These are phyloP conservation scores for Drosophila macrospina DNA, from an alignment of 2,888 invertebrate species.

Conservation along the genomic window DNA sequence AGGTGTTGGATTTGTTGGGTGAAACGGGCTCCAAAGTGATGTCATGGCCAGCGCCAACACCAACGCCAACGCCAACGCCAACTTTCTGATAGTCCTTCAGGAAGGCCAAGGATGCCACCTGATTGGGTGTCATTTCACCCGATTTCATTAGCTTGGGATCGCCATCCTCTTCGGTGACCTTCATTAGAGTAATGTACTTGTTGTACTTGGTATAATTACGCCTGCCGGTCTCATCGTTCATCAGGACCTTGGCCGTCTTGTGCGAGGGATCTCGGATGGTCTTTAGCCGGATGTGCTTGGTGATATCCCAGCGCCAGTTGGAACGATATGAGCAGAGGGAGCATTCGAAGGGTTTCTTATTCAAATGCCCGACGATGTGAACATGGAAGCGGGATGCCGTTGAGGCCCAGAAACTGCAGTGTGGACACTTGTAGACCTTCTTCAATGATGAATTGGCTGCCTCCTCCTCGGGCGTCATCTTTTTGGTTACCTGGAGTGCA, in stretches of 20 bases:
- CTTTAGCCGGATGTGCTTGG: slow-evolving; percentile 96
- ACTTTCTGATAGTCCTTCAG: slow-evolving; percentile 86
- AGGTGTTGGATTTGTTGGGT: slow-evolving; percentile 45
- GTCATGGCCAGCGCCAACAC: slow-evolving; percentile 68
- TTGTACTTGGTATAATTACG: slow-evolving; percentile 97
- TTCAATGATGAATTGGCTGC: slow-evolving; percentile 89
- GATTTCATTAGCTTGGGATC: slow-evolving; percentile 85
- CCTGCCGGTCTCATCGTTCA: slow-evolving; percentile 96
- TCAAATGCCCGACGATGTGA: slow-evolving; percentile 96
- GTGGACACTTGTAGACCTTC: slow-evolving; percentile 96
- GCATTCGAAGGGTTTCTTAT: slow-evolving; percentile 97
- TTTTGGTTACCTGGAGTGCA: slow-evolving; percentile 86
- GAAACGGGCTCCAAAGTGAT: slow-evolving; percentile 82
- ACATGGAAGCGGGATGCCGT: slow-evolving; percentile 97
- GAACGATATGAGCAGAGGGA: slow-evolving; percentile 96
- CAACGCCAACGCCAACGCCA: slow-evolving; percentile 68
- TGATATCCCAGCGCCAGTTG: slow-evolving; percentile 99
- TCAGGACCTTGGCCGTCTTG: slow-evolving; percentile 92
- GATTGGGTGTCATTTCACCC: slow-evolving; percentile 85
- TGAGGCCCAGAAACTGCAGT: slow-evolving; percentile 96
- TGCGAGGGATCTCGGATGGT: slow-evolving; percentile 94
- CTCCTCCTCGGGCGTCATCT: slow-evolving; percentile 88
- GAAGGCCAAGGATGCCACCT: slow-evolving; percentile 86
- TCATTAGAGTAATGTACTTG: slow-evolving; percentile 92
- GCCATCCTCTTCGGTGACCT: slow-evolving; percentile 86